Evolutionary conservation across 2,888 invertebrate species (phyloP), one percentile per base, ranked within the genome.

Genomic region (Deilephila porcellus): DNA sequence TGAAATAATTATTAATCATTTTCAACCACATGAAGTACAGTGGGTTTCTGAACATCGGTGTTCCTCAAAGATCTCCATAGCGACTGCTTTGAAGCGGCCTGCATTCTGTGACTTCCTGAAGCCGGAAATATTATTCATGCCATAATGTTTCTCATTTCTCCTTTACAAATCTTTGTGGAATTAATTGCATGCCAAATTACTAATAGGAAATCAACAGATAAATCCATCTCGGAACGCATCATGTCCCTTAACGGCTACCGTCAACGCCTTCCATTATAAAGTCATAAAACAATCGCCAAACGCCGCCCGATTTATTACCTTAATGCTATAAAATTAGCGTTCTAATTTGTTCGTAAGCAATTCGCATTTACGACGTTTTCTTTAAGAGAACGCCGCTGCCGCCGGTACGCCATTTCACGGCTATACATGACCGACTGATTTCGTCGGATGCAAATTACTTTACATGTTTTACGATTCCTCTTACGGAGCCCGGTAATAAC

Each of bases 311-410:
- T 93, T 92, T 92, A 93, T 89, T 82, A 86, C 89, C 88, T 90
- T 93, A 90, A 88, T 91, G 84, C 80, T 74, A 91, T 92, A 90
- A 92, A 93, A 91, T 92, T 91, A 92, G 88, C 87, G 91, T 89
- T 89, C 91, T 92, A 91, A 93, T 93, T 91, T 93, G 90, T 90
- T 87, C 86, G 88, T 67, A 77, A 86, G 89, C 90, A 86, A 90
- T 91, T 87, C 81, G 84, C 75, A 81, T 92, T 92, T 93, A 93
- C 87, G 86, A 88, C 87, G 82, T 86, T 89, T 87, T 86, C 86
- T 86, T 87, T 84, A 67, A 81, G 79, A 75, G 72, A 73, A 71
- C 72, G 74, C 80, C 79, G 82, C 85, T 82, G 85, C 88, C 84
- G 85, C 83, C 87, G 82, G 83, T 86, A 82, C 82, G 86, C 89